Base-by-base conservation (phyloP, 2,113 vertebrate species). In the Stigmatopora argus region DNA sequence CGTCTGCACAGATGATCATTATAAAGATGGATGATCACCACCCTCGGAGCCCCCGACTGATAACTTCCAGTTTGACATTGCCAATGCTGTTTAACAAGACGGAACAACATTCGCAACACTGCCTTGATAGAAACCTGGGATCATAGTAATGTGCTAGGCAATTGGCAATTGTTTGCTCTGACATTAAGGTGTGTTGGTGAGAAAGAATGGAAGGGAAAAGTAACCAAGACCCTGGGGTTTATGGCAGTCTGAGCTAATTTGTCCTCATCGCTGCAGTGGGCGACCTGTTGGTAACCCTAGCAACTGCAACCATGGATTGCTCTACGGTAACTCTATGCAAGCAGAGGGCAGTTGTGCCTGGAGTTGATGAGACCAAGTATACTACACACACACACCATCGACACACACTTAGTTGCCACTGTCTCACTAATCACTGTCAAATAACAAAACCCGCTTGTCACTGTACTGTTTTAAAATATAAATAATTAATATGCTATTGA, bases 201-300 rank as follows among this genome's bases (percentile, higher is more conserved):
- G 62, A 26, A 64, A 23, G 58, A 18, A 56, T 15, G 64, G n/a
- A 35, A n/a, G 68, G 58, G 26, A 14, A 69, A 55, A 62, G 68
- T 35, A 46, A 51, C 65, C n/a, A 61, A 70, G 74, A 74, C 76
- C 78, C 70, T 23, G 53, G 69, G 81, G 78, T 63, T 69, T 77
- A 82, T 85, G 72, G 81, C 68, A 79, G 76, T 76, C 57, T 67
- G 64, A 78, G 81, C 83, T 86, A 76, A 76, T 87, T 79, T 80
- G 80, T 86, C 73, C 79, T 78, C 79, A 72, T 77, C 31, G 35
- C 67, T 55, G 70, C 5, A 34, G 71, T 69, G 65, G 66, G 65
- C 62, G 75, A 87, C 77, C 81, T 77, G 74, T 78, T 9, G 41
- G 79, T 85, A 88, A 85, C 83, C 86, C 70, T 80, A 66, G 85